Evolutionary conservation across 2,113 vertebrate species (phyloP).

Genomic region (Hystrix brachyura): DNA sequence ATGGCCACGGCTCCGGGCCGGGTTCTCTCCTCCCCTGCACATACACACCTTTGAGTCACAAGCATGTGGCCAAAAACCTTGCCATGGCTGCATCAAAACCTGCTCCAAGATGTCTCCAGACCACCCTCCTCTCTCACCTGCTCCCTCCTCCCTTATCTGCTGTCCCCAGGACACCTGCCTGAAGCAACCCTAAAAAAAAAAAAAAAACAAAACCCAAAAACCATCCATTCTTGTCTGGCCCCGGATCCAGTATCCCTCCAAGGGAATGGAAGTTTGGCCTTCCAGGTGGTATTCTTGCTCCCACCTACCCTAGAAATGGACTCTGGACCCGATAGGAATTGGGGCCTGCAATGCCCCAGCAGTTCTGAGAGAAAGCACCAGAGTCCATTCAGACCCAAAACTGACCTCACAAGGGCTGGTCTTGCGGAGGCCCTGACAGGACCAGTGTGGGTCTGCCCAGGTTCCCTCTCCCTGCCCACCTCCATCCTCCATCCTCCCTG

Average conservation of each 20-base stretch:
- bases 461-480: neutral
- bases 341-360: neutral
- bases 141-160: neutral
- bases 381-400: neutral
- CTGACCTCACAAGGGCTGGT: neutral
- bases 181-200: neutral
- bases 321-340: constrained; percentile 6
- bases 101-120: neutral
- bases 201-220: neutral
- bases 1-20: neutral
- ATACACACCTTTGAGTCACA: neutral
- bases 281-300: neutral
- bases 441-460: neutral
- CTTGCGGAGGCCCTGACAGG: neutral
- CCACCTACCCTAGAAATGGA: neutral
- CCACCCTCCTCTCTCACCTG: neutral
- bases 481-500: no score
- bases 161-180: neutral
- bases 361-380: neutral
- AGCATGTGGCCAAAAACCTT: neutral
- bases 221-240: neutral
- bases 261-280: neutral
- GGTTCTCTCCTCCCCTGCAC: neutral
- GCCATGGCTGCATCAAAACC: neutral
- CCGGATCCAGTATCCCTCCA: neutral